These are phyloP conservation scores for Microtus obscurus DNA, from an alignment of 2,797 vertebrate genomes.

Conservation along the genomic window DNA sequence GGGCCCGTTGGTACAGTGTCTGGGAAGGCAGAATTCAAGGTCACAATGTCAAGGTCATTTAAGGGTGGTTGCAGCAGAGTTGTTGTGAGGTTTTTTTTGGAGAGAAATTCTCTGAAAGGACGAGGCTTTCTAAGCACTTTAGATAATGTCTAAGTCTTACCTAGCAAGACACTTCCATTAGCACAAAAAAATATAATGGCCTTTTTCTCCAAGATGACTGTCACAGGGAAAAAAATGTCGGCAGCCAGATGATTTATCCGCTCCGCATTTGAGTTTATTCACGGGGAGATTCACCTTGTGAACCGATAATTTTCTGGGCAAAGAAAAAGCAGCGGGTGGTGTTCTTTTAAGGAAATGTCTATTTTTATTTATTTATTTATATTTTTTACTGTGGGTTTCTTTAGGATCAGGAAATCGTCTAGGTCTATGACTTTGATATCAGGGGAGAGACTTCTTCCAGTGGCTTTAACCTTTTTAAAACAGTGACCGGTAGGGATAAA, in stretches of 20 bases:
- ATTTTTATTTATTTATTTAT: slow-evolving; percentile 37
- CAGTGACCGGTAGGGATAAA: slow-evolving; percentile 77
- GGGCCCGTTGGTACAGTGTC: not conserved
- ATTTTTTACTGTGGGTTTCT: slow-evolving; percentile 47
- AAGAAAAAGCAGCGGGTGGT: slow-evolving; percentile 70
- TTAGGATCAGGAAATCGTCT: slow-evolving; percentile 64
- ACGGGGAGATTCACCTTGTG: slow-evolving; percentile 74
- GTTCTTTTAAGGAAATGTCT: slow-evolving; percentile 72
- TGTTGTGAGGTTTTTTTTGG: not conserved
- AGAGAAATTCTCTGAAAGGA: slow-evolving; percentile 37
- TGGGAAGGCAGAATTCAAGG: not conserved
- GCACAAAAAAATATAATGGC: slow-evolving; percentile 69
- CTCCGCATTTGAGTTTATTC: slow-evolving; percentile 67
- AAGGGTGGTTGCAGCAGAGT: slow-evolving; percentile 7
- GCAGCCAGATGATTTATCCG: slow-evolving; percentile 74
- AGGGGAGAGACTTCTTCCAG: slow-evolving; percentile 75
- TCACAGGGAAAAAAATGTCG: slow-evolving; percentile 69
- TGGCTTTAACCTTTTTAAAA: slow-evolving; percentile 78
- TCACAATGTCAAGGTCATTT: slow-evolving; percentile 4
- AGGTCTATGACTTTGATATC: slow-evolving; percentile 72
- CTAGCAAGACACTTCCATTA: slow-evolving; percentile 74
- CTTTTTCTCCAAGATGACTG: slow-evolving; percentile 69
- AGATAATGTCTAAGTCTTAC: slow-evolving; percentile 51
- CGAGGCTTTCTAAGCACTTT: slow-evolving; percentile 63
- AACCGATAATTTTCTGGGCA: slow-evolving; percentile 78